Evolutionary conservation across 2,888 invertebrate genomes (phyloP), one percentile per base, ranked within the genome.

Genomic region (Nowickia ferox): DNA sequence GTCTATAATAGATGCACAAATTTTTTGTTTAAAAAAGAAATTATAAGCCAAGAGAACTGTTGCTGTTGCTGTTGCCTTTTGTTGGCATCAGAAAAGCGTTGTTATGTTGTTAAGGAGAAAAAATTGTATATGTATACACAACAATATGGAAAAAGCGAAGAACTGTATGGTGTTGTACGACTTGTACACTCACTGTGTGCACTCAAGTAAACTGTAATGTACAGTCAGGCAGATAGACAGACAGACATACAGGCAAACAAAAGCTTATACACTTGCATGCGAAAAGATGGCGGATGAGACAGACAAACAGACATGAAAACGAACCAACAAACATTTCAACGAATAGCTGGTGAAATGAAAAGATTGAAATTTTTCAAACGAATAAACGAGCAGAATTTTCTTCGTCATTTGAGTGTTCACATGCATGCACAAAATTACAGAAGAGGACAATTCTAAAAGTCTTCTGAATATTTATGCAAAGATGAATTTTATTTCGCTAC

Each of bases 51-150:
- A 72, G 75, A 86, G 30, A 30, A 83, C 83, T 86, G 82, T 86
- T 83, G 86, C 83, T 86, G 82, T 86, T 83, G 86, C 86, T 85
- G 74, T 63, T 82, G 85, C 78, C 82, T 82, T 30, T 85, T 82
- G 75, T 78, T 86, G 83, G 79, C 79, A 86, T 75, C 79, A 83
- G 40, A 83, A 75, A 86, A 86, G 75, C 75, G 71, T 74, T 83
- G 75, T 79, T 76, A 51, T 79, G 71, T 75, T 30, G 53, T 59
- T 71, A 74, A 38, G 19, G 15, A 57, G n/a, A 48, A 46, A 22
- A 48, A 79, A 15, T n/a, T n/a, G n/a, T n/a, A 46, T 13, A 30
- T 15, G 51, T 9, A 51, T 2, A 46, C 44, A 79, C 15, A 69
- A 51, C 30, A 65, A n/a, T 42, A 63, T 44, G 72, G 40, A 66